Percentiles rank a stretch among this genome's conserved stretches.
phyloP scores from a whole-genome alignment of 2,888 invertebrate species.

The Nomada ruficornis region DNA sequence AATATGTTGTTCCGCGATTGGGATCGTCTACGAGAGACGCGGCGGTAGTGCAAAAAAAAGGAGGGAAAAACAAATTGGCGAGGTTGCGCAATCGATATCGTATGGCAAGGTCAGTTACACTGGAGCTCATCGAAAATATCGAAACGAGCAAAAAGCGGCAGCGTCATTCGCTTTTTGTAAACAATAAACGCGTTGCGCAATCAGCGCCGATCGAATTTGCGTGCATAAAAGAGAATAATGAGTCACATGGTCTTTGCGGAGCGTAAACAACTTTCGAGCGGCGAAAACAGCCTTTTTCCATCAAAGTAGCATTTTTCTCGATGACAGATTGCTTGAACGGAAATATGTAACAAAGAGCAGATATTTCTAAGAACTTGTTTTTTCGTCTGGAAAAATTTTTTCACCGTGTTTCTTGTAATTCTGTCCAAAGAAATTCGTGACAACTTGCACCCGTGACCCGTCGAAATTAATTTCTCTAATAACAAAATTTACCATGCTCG shows the following conservation, averaged over 20 bases:
- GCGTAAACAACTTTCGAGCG: conserved; percentile 12
- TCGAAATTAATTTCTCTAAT: too few relatives aligned
- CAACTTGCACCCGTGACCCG: too few relatives aligned
- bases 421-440: too few relatives aligned
- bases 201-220: conserved; percentile 30
- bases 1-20: background rate
- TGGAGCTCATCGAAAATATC: conserved; percentile 34
- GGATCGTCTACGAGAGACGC: background rate
- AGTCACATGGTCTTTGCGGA: background rate
- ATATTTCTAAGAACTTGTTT: too few relatives aligned
- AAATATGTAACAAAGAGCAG: background rate
- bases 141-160: conserved; percentile 18
- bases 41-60: background rate
- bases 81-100: conserved; percentile 47
- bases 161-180: conserved; percentile 30
- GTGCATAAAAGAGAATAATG: conserved; percentile 30
- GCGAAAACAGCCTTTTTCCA: background rate
- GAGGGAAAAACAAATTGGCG: background rate
- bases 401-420: too few relatives aligned
- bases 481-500: too few relatives aligned
- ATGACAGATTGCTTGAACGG: too few relatives aligned
- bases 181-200: conserved; percentile 47
- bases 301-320: background rate
- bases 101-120: conserved; percentile 63
- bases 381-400: too few relatives aligned